phyloP scores from a whole-genome alignment of 64 coral and sea anemone species.

The Montipora efflorescens region DNA sequence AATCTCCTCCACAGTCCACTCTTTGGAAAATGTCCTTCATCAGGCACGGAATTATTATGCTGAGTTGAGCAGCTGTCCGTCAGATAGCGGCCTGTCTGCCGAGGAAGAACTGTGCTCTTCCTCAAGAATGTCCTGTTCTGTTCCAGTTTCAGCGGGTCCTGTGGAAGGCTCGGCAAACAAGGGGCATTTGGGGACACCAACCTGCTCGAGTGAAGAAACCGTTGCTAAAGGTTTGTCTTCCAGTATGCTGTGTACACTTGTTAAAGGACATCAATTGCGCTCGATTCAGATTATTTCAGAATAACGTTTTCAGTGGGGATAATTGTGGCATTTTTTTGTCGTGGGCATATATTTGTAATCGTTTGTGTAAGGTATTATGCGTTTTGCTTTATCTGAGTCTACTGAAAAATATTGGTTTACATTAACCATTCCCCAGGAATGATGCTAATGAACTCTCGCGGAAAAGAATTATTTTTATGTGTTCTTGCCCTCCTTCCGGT shows the following conservation, averaged over 20 bases:
- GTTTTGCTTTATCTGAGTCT: no score
- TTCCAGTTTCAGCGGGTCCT: neutral
- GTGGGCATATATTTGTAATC: no score
- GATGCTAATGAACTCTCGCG: no score
- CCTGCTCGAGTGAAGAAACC: neutral
- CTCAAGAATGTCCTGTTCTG: neutral
- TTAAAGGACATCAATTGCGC: no score
- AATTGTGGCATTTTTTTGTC: no score
- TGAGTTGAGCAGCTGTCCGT: constrained; percentile 17
- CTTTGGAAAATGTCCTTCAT: constrained; percentile 8
- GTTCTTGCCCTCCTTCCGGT: no score
- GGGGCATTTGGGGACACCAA: neutral
- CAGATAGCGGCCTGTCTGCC: constrained; percentile 34
- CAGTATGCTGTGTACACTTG: neutral
- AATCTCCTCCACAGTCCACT: neutral
- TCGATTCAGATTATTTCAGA: no score
- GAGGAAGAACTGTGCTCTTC: neutral
- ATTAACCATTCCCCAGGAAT: no score
- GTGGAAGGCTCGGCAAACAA: neutral
- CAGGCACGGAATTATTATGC: constrained; percentile 8
- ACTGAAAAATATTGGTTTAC: no score
- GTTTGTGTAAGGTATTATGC: no score
- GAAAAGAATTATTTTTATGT: no score
- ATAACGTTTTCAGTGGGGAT: no score
- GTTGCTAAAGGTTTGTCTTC: constrained; percentile 2